Conservation (phyloP, 1,140 invertebrate genomes). For the Sycophila sp. region DNA sequence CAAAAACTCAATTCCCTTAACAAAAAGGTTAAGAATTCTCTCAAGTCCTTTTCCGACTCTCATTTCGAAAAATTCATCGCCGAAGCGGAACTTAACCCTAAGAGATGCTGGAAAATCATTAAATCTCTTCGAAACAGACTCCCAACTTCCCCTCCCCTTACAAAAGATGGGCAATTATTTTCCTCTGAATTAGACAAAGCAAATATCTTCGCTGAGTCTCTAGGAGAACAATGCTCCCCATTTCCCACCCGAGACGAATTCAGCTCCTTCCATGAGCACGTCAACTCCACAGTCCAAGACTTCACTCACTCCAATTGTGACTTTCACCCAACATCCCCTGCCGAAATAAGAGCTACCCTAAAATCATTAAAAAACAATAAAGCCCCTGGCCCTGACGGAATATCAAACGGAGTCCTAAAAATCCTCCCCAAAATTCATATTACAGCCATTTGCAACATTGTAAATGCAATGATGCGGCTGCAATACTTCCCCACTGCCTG, state of each 20-base stretch:
- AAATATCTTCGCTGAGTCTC: neutral
- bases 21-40: too few species aligned
- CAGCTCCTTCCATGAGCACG: neutral
- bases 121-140: slow-evolving; percentile 17
- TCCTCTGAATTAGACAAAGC: neutral
- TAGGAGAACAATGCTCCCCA: neutral
- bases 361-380: neutral
- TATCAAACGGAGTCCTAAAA: neutral
- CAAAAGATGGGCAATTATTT: too few species aligned
- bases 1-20: neutral
- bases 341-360: neutral
- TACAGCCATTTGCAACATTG: too few species aligned
- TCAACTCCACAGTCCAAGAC: neutral
- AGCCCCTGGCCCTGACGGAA: neutral
- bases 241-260: neutral
- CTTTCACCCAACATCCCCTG: neutral
- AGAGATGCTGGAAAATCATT: slow-evolving; percentile 17
- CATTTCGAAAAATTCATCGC: slow-evolving; percentile 13
- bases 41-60: neutral
- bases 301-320: neutral
- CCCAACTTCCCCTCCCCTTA: neutral
- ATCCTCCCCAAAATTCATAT: too few species aligned
- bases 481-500: too few species aligned
- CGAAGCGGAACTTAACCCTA: slow-evolving; percentile 14
- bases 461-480: too few species aligned